These are phyloP conservation scores for Rhingia rostrata DNA, from an alignment of 2,888 invertebrate genomes.

Conservation along the genomic window DNA sequence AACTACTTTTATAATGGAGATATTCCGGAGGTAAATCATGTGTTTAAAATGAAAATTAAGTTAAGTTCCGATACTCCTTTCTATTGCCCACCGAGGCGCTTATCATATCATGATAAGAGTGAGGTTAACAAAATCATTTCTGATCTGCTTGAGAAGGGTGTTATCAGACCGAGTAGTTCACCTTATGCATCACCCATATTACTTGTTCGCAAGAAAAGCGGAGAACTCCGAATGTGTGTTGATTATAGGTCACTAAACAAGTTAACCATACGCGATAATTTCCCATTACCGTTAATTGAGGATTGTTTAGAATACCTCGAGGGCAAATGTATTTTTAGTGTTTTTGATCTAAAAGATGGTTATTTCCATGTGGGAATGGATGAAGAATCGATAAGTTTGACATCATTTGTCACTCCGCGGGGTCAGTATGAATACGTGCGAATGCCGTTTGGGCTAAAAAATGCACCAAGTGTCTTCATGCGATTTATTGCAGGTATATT, in stretches of 20 bases:
- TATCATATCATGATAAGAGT: too few species aligned
- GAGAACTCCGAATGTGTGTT: constrained; percentile 43
- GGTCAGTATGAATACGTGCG: constrained; percentile 72
- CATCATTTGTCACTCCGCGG: constrained; percentile 75
- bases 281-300: constrained; percentile 62
- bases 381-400: constrained; percentile 72
- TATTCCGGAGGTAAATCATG: too few species aligned
- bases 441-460: constrained; percentile 75
- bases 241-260: constrained; percentile 48
- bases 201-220: constrained; percentile 49
- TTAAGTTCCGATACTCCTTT: not conserved
- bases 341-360: constrained; percentile 73
- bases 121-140: constrained; percentile 49
- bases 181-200: constrained; percentile 64
- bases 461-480: too few species aligned
- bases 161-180: constrained; percentile 64
- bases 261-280: constrained; percentile 59
- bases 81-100: not conserved
- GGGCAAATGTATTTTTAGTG: constrained; percentile 68
- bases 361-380: constrained; percentile 73
- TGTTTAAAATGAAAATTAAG: too few species aligned
- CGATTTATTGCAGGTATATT: too few species aligned
- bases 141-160: constrained; percentile 57
- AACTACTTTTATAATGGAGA: too few species aligned
- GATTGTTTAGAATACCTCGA: constrained; percentile 62